These are phyloP conservation scores for Denticeps clupeoides DNA, from an alignment of 2,797 vertebrate genomes.

Conservation along the genomic window DNA sequence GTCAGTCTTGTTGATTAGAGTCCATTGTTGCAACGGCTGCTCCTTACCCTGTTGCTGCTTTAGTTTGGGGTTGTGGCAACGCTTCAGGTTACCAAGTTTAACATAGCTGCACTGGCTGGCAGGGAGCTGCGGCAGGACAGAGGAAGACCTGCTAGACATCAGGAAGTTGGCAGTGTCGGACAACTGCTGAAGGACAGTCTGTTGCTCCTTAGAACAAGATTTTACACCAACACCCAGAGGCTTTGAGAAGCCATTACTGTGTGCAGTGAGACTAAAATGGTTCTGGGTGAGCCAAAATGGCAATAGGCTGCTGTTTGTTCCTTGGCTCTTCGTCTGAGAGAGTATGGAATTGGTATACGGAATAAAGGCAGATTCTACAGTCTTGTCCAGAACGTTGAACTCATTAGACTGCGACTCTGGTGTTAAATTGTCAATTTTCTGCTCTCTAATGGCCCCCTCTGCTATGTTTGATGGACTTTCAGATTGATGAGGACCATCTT, in stretches of 20 bases:
- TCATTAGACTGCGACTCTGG: too few relatives aligned
- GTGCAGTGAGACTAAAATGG: background rate
- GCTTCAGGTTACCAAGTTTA: background rate
- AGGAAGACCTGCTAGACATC: slow-evolving; percentile 6
- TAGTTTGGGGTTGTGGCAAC: slow-evolving; percentile 10
- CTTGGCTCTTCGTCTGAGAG: background rate
- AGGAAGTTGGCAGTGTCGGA: slow-evolving; percentile 28
- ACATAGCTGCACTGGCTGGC: background rate
- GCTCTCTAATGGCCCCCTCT: too few relatives aligned
- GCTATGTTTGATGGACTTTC: too few relatives aligned
- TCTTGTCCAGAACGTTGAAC: too few relatives aligned
- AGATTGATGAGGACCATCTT: too few relatives aligned
- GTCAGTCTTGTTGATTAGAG: slow-evolving; percentile 2
- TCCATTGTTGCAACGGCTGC: background rate
- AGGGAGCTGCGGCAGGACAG: background rate
- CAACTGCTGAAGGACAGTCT: slow-evolving; percentile 24
- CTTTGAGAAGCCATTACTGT: slow-evolving; percentile 18
- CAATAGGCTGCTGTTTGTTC: slow-evolving; percentile 3
- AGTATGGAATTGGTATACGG: too few relatives aligned
- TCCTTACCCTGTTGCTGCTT: slow-evolving; percentile 18
- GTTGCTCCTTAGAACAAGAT: background rate
- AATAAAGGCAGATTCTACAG: too few relatives aligned
- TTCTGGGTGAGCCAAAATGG: slow-evolving; percentile 4
- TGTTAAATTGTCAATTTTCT: too few relatives aligned
- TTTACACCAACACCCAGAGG: slow-evolving; percentile 1